A percentile compares a stretch with the other conserved stretches of the same genome.
Evolutionary conservation across 2,888 invertebrate genomes (phyloP).

Genomic region (Hemaris fuciformis): DNA sequence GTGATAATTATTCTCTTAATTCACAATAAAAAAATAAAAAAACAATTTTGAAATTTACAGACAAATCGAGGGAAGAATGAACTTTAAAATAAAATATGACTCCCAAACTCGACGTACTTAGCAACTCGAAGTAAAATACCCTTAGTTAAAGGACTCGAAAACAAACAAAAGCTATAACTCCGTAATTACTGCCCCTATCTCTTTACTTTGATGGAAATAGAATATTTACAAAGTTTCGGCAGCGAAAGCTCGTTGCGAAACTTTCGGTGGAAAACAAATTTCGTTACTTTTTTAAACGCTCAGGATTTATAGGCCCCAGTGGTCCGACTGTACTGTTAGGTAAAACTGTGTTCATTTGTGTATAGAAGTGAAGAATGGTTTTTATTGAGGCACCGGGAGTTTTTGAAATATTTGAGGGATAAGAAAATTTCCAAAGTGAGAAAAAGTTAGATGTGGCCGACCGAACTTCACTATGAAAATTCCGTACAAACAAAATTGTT

Average conservation of each 20-base stretch:
- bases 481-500: too few species aligned
- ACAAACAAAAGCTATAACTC: not conserved
- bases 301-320: not conserved
- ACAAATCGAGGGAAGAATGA: not conserved
- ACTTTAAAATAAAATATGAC: not conserved
- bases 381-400: too few species aligned
- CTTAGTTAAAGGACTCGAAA: not conserved
- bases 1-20: too few species aligned
- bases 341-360: not conserved
- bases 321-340: not conserved
- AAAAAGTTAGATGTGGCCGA: too few species aligned
- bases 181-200: not conserved
- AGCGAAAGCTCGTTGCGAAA: not conserved
- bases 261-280: constrained; percentile 1
- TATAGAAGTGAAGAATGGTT: not conserved
- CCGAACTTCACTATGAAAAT: too few species aligned
- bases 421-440: too few species aligned
- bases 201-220: not conserved
- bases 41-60: too few species aligned
- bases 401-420: too few species aligned
- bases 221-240: constrained; percentile 1
- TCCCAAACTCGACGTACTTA: not conserved
- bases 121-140: not conserved
- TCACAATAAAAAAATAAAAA: too few species aligned
- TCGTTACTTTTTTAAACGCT: constrained; percentile 24